Base-by-base conservation (phyloP, 2,888 invertebrate genomes). In the Tiliacea aurago region DNA sequence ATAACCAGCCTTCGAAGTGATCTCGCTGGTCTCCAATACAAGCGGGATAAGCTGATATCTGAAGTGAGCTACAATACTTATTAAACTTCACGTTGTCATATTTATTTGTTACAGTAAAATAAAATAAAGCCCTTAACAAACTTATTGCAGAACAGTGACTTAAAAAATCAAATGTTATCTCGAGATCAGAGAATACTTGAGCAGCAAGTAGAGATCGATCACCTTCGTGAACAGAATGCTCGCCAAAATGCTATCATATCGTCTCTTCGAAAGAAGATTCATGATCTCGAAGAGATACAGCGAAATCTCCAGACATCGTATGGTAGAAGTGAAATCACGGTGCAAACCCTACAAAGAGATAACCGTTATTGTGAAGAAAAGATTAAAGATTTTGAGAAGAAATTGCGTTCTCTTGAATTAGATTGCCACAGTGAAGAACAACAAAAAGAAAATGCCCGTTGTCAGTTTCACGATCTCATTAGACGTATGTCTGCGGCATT, bases 11-110 rank as follows among this genome's bases (percentile, higher is more conserved):
- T 98, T 77, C 97, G 98, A 85, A 98, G 98, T 93, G 98, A 98
- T 93, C 94, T 98, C 85, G 98, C 98, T 28, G 98, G 97, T 4
- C 95, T 98, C 64, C 98, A 98, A 89, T 98, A 98, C 92, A 98
- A 98, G 94, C 97, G 98, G 78, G 98, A 98, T 91, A 97, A 98
- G 76, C 96, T 98, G 37, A 95, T 97, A 80, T 97, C 97, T 67
- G 98, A 98, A 97, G 97, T 98, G 93, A 96, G 91, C 80, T 33
- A 41, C n/a, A 58, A 73, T n/a, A n/a, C n/a, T 2, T 59, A 33
- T 49, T 69, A 33, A 13, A 65, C 20, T 55, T 49, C n/a, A n/a
- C n/a, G n/a, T 41, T 47, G 1, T 5, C 43, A 41, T 56, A 58
- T 33, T 49, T 28, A 37, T 23, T 62, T 37, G 4, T 3, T 23